Conservation (phyloP, 2,113 vertebrate genomes). For the Brachionichthys hirsutus region DNA sequence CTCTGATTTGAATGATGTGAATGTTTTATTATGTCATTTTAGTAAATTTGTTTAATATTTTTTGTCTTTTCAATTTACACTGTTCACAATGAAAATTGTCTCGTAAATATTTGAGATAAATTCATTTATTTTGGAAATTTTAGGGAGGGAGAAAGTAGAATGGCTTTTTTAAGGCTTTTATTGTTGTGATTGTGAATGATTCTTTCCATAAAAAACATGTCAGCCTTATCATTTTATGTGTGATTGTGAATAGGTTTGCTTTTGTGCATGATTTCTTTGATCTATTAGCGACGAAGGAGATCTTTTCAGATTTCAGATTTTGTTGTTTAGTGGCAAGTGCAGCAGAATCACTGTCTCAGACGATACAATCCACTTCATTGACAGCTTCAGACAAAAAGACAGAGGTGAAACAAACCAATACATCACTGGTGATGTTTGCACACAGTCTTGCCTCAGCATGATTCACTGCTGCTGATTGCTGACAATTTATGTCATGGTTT, state of each 20-base stretch:
- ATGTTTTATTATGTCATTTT: no score
- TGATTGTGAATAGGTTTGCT: background rate
- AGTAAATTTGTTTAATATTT: no score
- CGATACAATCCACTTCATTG: slow-evolving; percentile 29
- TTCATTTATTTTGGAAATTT: no score
- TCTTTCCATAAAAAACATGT: no score
- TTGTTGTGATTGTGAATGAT: no score
- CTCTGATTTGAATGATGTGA: no score
- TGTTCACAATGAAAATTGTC: no score
- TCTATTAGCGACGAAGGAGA: background rate
- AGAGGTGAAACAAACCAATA: slow-evolving; percentile 24
- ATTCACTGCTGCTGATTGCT: slow-evolving; percentile 66
- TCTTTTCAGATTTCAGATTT: slow-evolving; percentile 1
- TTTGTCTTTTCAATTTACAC: no score
- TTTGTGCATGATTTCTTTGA: background rate
- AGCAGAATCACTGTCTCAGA: background rate
- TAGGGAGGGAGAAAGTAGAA: no score
- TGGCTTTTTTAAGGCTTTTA: no score
- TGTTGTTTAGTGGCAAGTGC: slow-evolving; percentile 19
- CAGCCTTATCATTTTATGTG: no score
- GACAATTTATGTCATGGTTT: slow-evolving; percentile 71
- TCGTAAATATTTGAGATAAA: no score
- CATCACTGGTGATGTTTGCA: slow-evolving; percentile 40
- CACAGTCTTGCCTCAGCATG: slow-evolving; percentile 45
- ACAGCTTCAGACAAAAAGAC: slow-evolving; percentile 40